Conservation (phyloP, 2,888 invertebrate genomes). For the Hydraecia micacea region DNA sequence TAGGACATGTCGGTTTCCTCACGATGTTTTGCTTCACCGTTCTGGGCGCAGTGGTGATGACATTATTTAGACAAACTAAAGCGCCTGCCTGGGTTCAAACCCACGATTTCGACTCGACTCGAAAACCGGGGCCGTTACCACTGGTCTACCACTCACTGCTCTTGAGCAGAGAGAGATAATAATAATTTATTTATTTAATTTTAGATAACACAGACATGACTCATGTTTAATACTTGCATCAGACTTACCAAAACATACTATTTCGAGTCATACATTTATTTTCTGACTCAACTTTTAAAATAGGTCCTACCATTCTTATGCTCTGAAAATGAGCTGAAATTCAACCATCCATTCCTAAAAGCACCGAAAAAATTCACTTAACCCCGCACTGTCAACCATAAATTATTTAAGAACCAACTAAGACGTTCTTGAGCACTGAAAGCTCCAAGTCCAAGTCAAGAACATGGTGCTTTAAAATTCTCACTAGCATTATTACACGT, state of each 20-base stretch:
- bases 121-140: too few species aligned
- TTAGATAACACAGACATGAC: background rate
- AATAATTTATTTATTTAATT: background rate
- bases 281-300: background rate
- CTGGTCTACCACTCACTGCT: too few species aligned
- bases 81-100: too few species aligned
- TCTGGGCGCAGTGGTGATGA: too few species aligned
- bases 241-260: background rate
- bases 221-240: background rate
- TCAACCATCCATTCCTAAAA: background rate
- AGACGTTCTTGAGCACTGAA: slow-evolving; percentile 18
- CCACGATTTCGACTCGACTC: too few species aligned
- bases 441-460: slow-evolving; percentile 37
- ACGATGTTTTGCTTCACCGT: too few species aligned
- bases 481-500: slow-evolving; percentile 31
- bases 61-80: too few species aligned
- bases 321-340: background rate
- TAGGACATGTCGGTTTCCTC: too few species aligned
- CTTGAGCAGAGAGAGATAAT: too few species aligned
- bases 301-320: too few species aligned
- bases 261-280: background rate
- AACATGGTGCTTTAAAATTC: slow-evolving; percentile 42
- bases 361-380: background rate
- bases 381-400: slow-evolving; percentile 22
- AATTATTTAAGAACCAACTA: slow-evolving; percentile 33